These are phyloP conservation scores for Portunus trituberculatus DNA, from an alignment of 1,140 invertebrate species.

Conservation along the genomic window DNA sequence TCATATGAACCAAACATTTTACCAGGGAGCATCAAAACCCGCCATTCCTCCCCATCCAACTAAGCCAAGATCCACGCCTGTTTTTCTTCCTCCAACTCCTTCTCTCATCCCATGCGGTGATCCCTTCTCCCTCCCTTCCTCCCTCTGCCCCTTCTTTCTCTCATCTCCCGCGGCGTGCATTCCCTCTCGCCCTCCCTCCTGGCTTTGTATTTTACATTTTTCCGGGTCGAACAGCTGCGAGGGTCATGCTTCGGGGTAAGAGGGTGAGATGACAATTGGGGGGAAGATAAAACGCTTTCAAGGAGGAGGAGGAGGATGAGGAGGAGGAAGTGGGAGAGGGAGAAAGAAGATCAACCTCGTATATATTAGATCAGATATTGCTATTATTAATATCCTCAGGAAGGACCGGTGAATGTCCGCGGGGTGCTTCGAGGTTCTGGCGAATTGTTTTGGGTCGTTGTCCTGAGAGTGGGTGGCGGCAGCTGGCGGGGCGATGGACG, in stretches of 20 bases:
- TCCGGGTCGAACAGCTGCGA: conserved; percentile 1
- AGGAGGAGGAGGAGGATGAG: not conserved
- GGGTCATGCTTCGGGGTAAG: not conserved
- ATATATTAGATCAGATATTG: conserved; percentile 4
- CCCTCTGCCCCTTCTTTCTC: not conserved
- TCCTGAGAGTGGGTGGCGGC: too few species aligned
- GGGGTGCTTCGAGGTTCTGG: not conserved
- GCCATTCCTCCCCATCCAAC: not conserved
- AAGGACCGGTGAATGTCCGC: not conserved
- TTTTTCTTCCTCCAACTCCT: not conserved
- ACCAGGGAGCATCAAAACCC: not conserved
- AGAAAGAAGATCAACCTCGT: not conserved
- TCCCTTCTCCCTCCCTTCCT: not conserved
- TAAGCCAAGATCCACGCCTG: not conserved
- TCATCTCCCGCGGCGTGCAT: not conserved
- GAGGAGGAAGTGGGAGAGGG: not conserved
- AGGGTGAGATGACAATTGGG: conserved; percentile 17
- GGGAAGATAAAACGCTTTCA: not conserved
- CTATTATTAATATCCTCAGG: conserved; percentile 8
- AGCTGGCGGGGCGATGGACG: not conserved
- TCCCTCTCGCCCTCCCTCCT: not conserved
- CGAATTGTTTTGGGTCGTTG: not conserved
- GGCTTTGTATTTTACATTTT: conserved; percentile 27
- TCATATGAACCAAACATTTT: not conserved
- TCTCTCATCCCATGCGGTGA: not conserved